A percentile compares a stretch with the other conserved stretches of the same genome.
phyloP scores from a whole-genome alignment of 2,113 vertebrate genomes.

The Falco punctatus region DNA sequence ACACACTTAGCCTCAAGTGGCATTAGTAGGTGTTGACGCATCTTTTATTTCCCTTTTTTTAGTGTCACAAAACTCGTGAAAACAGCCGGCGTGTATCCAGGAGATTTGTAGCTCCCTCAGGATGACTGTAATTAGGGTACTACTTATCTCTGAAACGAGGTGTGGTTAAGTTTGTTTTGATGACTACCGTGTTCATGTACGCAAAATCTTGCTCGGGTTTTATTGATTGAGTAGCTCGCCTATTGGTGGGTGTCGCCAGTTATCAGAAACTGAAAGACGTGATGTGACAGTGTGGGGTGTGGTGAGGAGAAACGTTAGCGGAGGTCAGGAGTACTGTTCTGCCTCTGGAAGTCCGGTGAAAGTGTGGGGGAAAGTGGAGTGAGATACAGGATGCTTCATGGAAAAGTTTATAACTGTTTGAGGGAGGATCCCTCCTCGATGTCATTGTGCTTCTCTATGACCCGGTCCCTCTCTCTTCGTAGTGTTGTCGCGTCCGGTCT shows the following conservation, averaged over 20 bases:
- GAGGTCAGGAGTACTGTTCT: rapidly evolving
- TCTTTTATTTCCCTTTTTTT: rapidly evolving
- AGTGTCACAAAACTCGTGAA: rapidly evolving
- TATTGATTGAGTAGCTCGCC: rapidly evolving
- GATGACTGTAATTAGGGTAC: rapidly evolving
- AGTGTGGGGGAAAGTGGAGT: rapidly evolving
- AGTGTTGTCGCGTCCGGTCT: rapidly evolving
- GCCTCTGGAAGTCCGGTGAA: rapidly evolving
- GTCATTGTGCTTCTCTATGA: rapidly evolving
- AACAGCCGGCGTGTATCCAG: rapidly evolving
- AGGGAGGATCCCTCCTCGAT: rapidly evolving
- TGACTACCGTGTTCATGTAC: rapidly evolving
- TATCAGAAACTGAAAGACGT: rapidly evolving
- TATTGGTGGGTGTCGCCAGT: rapidly evolving
- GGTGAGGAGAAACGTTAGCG: rapidly evolving
- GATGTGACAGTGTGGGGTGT: rapidly evolving
- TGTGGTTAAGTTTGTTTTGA: rapidly evolving
- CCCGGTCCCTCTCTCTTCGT: rapidly evolving
- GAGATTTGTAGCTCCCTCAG: rapidly evolving
- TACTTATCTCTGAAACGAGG: rapidly evolving
- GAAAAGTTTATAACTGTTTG: rapidly evolving
- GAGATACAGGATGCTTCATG: not conserved
- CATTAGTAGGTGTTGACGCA: rapidly evolving
- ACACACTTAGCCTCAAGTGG: rapidly evolving
- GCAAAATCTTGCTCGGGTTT: rapidly evolving